Evolutionary conservation across 2,888 invertebrate genomes (phyloP).

Genomic region (Liodrosophila aerea): DNA sequence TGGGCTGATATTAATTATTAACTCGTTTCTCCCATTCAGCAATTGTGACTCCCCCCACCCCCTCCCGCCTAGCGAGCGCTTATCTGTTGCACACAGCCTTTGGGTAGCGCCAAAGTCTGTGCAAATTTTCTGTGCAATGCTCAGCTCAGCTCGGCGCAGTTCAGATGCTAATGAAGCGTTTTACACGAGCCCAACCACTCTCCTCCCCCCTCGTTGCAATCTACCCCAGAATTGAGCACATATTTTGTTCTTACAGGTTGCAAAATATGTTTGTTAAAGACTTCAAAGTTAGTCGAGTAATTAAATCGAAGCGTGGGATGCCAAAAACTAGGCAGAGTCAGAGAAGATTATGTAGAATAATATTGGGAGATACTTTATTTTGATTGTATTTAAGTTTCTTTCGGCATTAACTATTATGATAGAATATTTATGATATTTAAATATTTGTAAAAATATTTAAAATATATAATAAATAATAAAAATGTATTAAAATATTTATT

Average conservation of each 20-base stretch:
- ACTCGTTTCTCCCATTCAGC: constrained; percentile 59
- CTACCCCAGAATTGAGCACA: constrained; percentile 4
- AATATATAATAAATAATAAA: no score
- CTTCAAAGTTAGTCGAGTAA: no score
- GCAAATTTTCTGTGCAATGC: constrained; percentile 5
- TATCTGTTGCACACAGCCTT: constrained; percentile 72
- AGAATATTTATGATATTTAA: no score
- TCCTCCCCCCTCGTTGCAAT: not conserved
- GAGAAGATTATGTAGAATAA: no score
- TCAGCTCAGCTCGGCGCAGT: constrained; percentile 34
- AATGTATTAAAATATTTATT: no score
- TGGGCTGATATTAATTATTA: constrained; percentile 73
- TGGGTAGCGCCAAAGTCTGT: constrained; percentile 24
- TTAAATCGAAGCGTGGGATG: no score
- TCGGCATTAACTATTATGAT: no score
- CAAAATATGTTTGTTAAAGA: constrained; percentile 1
- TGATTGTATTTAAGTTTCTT: no score
- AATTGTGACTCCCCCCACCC: constrained; percentile 10
- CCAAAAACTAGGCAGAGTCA: no score
- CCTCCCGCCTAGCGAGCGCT: constrained; percentile 31
- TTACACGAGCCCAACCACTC: constrained; percentile 17
- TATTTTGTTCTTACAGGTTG: constrained; percentile 13
- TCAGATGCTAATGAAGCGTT: constrained; percentile 63
- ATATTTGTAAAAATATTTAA: no score
- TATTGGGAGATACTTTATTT: no score